phyloP scores from a whole-genome alignment of 2,888 invertebrate genomes.

The Orchesellides sinensis region DNA sequence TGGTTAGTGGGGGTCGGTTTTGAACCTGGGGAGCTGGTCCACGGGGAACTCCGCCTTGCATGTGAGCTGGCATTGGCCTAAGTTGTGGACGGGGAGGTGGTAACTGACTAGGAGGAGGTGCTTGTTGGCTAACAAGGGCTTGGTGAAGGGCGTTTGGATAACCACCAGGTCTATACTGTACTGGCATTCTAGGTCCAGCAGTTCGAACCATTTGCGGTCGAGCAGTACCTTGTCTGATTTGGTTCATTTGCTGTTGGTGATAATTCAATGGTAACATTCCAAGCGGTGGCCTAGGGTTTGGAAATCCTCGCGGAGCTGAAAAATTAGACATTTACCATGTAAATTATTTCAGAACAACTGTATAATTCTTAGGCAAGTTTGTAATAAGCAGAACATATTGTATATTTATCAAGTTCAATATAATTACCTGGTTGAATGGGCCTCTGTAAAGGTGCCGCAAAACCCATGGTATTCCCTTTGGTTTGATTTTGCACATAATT shows the following conservation, averaged over 20 bases:
- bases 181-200: not conserved
- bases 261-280: not conserved
- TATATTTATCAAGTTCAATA: no score
- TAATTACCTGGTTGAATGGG: no score
- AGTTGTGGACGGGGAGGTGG: slow-evolving; percentile 26
- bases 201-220: not conserved
- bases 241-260: not conserved
- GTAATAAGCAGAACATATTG: no score
- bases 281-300: not conserved
- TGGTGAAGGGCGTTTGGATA: slow-evolving; percentile 62
- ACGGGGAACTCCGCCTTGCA: not conserved
- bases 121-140: slow-evolving; percentile 42
- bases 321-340: no score
- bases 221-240: not conserved
- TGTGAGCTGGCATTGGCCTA: slow-evolving; percentile 34
- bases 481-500: slow-evolving; percentile 18
- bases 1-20: slow-evolving; percentile 9
- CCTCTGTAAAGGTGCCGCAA: no score
- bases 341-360: no score
- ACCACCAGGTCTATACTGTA: not conserved
- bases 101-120: not conserved
- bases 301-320: not conserved
- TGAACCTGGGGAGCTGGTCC: not conserved
- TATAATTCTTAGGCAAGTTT: no score
- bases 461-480: no score